Base-by-base conservation (phyloP, 53 echinoderm and acorn worm genomes). In the Henricia sp. region DNA sequence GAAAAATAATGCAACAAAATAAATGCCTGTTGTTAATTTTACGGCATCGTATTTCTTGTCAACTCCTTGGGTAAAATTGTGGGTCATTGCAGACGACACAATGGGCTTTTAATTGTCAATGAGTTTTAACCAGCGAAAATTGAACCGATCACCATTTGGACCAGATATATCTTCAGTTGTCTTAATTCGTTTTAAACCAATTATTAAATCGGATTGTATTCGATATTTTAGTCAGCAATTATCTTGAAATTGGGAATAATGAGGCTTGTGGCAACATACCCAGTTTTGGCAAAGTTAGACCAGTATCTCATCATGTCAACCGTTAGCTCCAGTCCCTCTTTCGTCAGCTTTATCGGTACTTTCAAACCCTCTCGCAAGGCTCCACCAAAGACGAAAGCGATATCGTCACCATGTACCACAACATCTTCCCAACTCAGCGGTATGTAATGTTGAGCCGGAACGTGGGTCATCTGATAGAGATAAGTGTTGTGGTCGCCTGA, bases 241-340 rank as follows among this genome's bases (percentile, higher is more conserved):
- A 10, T 46, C 14, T 14, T 26, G 23, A 8, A 58, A 2, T 26
- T 58, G 19, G 14, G 14, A 10, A 46, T 10, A 46, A 46, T 8
- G 48, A 10, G 48, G 9, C 48, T 14, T 10, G 48, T 46, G 48
- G 48, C 14, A 14, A 10, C 92, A 67, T 68, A 93, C 93, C 93
- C 93, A 27, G 93, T 93, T 62, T 84, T 93, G 39, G 93, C 93
- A 80, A 93, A 93, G 67, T 93, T 93, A 42, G 90, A 87, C 93
- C 90, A 90, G 34, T 90, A 90, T 17, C 80, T 71, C 90, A 91
- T 90, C 52, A 91, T 82, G 26, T 88, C 78, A 4, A 77, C 82
- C 44, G 91, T 90, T 20, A 93, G 77, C 2, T 55, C 16, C 19
- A 80, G 34, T 65, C 88, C 93, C 19, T 60, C 82, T 10, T 86